These are phyloP conservation scores for Sebastes iracundus DNA, from an alignment of 2,797 vertebrate species.

Conservation along the genomic window DNA sequence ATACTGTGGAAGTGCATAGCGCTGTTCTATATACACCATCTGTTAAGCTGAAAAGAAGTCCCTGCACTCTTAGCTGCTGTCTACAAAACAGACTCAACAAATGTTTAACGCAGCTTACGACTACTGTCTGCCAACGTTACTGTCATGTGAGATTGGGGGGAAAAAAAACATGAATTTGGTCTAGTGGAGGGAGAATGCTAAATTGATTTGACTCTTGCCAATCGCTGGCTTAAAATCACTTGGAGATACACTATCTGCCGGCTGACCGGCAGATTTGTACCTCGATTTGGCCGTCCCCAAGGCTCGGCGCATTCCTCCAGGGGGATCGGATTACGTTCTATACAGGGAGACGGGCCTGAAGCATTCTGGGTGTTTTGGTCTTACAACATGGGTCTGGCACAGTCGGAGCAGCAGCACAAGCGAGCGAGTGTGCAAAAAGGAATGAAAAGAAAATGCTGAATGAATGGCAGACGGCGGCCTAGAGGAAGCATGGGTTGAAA, in stretches of 20 bases:
- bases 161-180: slow-evolving; percentile 25
- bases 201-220: slow-evolving; percentile 48
- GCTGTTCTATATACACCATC: slow-evolving; percentile 59
- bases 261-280: slow-evolving; percentile 70
- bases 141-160: slow-evolving; percentile 30
- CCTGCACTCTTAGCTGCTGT: slow-evolving; percentile 47
- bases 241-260: slow-evolving; percentile 69
- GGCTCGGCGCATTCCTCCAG: slow-evolving; percentile 73
- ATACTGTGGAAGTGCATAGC: slow-evolving; percentile 30
- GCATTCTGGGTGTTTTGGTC: slow-evolving; percentile 67
- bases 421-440: slow-evolving; percentile 27
- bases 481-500: slow-evolving; percentile 29
- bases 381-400: slow-evolving; percentile 53
- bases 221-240: slow-evolving; percentile 61
- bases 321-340: slow-evolving; percentile 75
- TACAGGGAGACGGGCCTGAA: slow-evolving; percentile 68
- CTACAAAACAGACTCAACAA: slow-evolving; percentile 50
- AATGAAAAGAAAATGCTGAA: slow-evolving; percentile 41
- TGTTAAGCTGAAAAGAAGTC: slow-evolving; percentile 59
- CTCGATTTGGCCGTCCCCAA: slow-evolving; percentile 76
- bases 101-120: slow-evolving; percentile 40
- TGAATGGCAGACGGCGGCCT: slow-evolving; percentile 46
- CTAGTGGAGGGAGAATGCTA: slow-evolving; percentile 1
- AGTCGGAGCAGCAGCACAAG: slow-evolving; percentile 51
- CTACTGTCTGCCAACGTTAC: slow-evolving; percentile 31